Evolutionary conservation across 2,888 invertebrate genomes (phyloP), one percentile per base, ranked within the genome.

Genomic region (Iselma pallidipennis): DNA sequence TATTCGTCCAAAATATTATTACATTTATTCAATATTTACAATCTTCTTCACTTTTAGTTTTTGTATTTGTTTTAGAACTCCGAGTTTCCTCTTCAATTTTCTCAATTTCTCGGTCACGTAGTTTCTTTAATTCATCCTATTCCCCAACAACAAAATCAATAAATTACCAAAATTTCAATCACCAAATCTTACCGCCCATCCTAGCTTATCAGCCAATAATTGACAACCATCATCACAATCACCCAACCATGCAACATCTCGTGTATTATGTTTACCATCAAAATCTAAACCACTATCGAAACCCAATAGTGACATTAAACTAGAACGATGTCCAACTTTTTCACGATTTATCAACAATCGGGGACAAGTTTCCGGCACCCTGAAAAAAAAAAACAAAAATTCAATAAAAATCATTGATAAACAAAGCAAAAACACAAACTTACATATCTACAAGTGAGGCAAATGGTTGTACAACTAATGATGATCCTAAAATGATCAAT

Each of bases 401-500:
- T 23, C 4, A 48, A 25, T 19, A 12, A 19, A 48, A 14, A 45
- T 48, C 4, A 28, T 25, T 26, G 14, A 50, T 51, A 59, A 63
- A 65, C 23, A 28, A 48, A 50, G 56, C n/a, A n/a, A n/a, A 25
- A 16, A 58, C 14, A 60, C 37, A 76, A 5, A 21, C 82, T 81
- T 81, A 92, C 92, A 88, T 88, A 75, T 93, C 90, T 66, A 94
- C 85, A 4, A 98, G 85, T 1, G 94, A 92, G 0, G 96, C 96
- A 82, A 98, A 98, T 0, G 98, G 98, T 73, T 96, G 95, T 0
- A 98, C 98, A 71, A 91, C 91, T 61, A 98, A 84, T 0, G 96
- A 97, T 0, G 98, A 96, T 0, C 98, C 98, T 89, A 98, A 91
- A 25, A 98, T 91, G 59, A 98, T 92, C 23, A 98, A 85, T 74